Conservation (phyloP, 2,797 vertebrate genomes). For the Poecilia wingei region DNA sequence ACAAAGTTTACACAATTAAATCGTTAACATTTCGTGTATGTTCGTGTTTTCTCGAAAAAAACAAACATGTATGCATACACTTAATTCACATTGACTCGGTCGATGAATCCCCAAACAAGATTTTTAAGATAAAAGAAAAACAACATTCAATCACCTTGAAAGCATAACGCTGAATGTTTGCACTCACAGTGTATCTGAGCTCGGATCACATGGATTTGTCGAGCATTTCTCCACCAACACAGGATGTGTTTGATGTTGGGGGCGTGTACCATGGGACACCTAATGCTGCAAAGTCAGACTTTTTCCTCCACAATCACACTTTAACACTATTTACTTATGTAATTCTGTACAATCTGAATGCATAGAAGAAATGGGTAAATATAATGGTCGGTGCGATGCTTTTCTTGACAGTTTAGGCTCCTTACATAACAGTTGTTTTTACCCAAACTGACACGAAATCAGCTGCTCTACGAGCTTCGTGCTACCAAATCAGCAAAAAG, state of each 20-base stretch:
- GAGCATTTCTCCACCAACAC: conserved; percentile 48
- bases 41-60: background rate
- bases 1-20: background rate
- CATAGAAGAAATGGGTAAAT: background rate
- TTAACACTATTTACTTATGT: background rate
- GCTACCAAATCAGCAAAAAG: background rate
- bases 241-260: conserved; percentile 62
- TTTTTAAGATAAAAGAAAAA: conserved; percentile 22
- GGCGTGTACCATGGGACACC: conserved; percentile 80
- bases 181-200: conserved; percentile 2
- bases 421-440: conserved; percentile 47
- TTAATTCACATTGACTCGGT: background rate
- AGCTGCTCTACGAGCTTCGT: background rate
- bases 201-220: conserved; percentile 36
- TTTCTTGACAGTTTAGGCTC: conserved; percentile 23
- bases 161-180: accelerated
- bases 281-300: conserved; percentile 27
- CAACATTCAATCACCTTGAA: background rate
- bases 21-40: background rate
- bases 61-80: conserved; percentile 7
- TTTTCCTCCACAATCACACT: background rate
- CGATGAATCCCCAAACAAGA: conserved; percentile 14
- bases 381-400: background rate
- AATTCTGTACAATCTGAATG: background rate
- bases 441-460: conserved; percentile 5